phyloP scores from a whole-genome alignment of 1,140 invertebrate genomes.

The Scaptomyza graminum region DNA sequence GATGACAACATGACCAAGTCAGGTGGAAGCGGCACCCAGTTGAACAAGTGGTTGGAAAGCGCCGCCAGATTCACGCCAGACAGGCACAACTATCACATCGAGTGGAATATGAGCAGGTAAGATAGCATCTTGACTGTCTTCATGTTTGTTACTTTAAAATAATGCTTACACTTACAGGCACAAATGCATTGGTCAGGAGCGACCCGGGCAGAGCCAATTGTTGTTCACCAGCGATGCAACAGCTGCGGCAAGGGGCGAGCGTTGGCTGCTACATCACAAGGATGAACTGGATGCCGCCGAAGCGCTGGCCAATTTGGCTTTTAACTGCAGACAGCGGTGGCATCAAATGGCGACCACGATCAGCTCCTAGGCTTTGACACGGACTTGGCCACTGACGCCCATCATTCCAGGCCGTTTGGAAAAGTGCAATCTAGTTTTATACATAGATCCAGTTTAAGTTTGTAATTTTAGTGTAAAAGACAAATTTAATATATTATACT shows the following conservation, averaged over 20 bases:
- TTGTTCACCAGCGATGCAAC: constrained; percentile 60
- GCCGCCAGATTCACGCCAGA: constrained; percentile 88
- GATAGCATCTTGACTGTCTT: too few relatives aligned
- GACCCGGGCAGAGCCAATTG: constrained; percentile 32
- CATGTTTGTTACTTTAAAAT: neutral
- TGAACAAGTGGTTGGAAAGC: constrained; percentile 89
- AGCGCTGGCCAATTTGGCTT: constrained; percentile 85
- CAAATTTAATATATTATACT: constrained; percentile 45
- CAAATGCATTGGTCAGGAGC: constrained; percentile 38
- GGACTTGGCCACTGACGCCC: constrained; percentile 47
- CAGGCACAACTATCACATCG: constrained; percentile 87
- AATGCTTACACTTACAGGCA: constrained; percentile 33
- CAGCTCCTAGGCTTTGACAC: constrained; percentile 56
- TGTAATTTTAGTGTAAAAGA: constrained; percentile 68
- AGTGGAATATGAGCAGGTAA: constrained; percentile 85
- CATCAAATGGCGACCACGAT: constrained; percentile 52
- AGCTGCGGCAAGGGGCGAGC: constrained; percentile 42
- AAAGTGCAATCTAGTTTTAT: constrained; percentile 82
- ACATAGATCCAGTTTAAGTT: constrained; percentile 44
- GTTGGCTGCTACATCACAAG: constrained; percentile 85
- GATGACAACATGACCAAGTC: constrained; percentile 5
- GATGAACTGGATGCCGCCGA: constrained; percentile 90
- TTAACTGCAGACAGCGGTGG: constrained; percentile 76
- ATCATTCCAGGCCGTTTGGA: constrained; percentile 79
- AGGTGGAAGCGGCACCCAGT: constrained; percentile 58